These are phyloP conservation scores for Octodon degus DNA, from an alignment of 2,113 vertebrate species.

Conservation along the genomic window DNA sequence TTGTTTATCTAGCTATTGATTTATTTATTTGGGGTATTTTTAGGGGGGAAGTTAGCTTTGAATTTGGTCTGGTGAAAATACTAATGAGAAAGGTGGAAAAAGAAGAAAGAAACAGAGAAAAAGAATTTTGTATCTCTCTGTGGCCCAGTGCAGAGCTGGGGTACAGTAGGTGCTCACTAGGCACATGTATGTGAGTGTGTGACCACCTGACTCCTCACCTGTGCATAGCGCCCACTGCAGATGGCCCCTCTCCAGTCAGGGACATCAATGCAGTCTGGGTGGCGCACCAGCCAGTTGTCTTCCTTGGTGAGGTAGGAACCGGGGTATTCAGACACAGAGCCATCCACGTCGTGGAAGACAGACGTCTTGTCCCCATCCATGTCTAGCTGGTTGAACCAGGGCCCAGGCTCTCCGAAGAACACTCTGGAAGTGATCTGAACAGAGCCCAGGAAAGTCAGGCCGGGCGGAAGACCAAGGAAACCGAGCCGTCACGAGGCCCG, in stretches of 20 bases:
- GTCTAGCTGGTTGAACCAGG: conserved; percentile 96
- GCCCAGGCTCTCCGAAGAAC: conserved; percentile 97
- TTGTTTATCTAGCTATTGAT: background rate
- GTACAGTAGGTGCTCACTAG: fast-evolving
- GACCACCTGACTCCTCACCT: conserved; percentile 85
- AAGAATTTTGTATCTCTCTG: background rate
- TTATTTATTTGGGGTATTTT: background rate
- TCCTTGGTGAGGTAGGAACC: conserved; percentile 96
- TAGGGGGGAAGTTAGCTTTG: background rate
- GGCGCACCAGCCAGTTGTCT: conserved; percentile 97
- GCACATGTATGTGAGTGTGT: fast-evolving
- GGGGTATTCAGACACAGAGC: conserved; percentile 96
- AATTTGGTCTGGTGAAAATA: background rate
- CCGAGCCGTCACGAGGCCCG: background rate
- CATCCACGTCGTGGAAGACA: conserved; percentile 95
- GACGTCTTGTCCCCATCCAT: conserved; percentile 99
- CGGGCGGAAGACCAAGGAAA: background rate
- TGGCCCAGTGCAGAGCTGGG: fast-evolving
- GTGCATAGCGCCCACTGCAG: conserved; percentile 95
- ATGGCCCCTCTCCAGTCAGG: conserved; percentile 97
- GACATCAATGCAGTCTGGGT: conserved; percentile 95
- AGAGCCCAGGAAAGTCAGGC: conserved; percentile 48
- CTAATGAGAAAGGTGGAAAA: too few species aligned
- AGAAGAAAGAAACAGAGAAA: background rate
- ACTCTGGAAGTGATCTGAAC: conserved; percentile 95